Conservation (phyloP, 1,140 invertebrate species). For the Zaprionus nigranus region DNA sequence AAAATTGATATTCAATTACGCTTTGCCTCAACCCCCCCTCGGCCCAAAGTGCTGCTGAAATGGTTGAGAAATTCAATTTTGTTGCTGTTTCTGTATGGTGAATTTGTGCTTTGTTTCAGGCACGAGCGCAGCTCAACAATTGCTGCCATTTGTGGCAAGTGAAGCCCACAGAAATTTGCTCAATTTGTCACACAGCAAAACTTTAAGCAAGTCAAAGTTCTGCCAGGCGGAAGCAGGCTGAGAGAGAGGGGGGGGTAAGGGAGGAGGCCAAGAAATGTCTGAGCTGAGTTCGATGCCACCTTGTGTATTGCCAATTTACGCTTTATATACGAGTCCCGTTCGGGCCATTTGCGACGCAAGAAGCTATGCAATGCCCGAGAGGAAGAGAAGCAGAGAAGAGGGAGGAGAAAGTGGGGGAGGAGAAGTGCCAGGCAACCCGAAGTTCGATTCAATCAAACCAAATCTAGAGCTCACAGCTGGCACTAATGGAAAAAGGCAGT, state of each 20-base stretch:
- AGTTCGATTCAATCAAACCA: constrained; percentile 37
- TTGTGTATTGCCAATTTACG: constrained; percentile 52
- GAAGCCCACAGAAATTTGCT: constrained; percentile 27
- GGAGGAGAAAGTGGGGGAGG: background rate
- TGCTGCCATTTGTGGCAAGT: constrained; percentile 35
- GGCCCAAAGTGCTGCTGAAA: background rate
- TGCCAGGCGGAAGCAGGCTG: background rate
- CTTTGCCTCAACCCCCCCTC: background rate
- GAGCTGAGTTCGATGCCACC: constrained; percentile 24
- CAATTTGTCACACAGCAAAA: constrained; percentile 43
- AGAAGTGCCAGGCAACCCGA: constrained; percentile 11
- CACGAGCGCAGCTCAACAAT: constrained; percentile 39
- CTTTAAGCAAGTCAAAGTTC: constrained; percentile 26
- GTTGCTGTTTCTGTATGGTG: constrained; percentile 17
- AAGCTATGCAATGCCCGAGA: constrained; percentile 16
- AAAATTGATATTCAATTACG: constrained; percentile 43
- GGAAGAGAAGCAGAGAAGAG: background rate
- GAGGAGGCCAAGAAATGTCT: background rate
- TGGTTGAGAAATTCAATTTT: constrained; percentile 30
- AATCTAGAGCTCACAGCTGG: constrained; percentile 35
- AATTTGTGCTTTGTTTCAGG: constrained; percentile 41
- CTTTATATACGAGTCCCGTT: constrained; percentile 51
- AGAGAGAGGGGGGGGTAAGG: background rate
- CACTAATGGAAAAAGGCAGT: constrained; percentile 23
- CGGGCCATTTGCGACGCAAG: constrained; percentile 47